Evolutionary conservation across 2,888 invertebrate genomes (phyloP).

Genomic region (Ennomos erosarius): DNA sequence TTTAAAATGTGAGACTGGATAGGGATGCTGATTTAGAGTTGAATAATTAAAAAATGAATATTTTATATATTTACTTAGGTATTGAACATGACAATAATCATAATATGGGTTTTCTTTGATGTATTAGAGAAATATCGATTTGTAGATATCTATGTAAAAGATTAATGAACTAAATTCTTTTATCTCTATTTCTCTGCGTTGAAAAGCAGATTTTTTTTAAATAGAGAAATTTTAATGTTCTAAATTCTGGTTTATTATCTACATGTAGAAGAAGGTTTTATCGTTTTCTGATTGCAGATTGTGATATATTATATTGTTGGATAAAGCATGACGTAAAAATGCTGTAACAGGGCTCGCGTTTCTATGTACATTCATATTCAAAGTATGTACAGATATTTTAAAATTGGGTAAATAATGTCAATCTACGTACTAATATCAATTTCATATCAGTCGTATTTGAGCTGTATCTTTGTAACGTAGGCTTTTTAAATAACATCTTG

Average conservation of each 20-base stretch:
- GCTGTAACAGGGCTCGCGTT: slow-evolving; percentile 47
- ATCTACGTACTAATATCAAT: slow-evolving; percentile 78
- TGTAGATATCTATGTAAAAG: too few species aligned
- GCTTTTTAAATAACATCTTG: slow-evolving; percentile 36
- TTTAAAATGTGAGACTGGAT: slow-evolving; percentile 9
- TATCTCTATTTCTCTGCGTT: too few species aligned
- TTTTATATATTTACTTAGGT: slow-evolving; percentile 1
- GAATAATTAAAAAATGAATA: not conserved
- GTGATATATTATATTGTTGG: slow-evolving; percentile 58
- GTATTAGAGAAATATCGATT: too few species aligned
- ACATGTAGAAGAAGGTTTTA: not conserved
- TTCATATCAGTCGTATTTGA: slow-evolving; percentile 76
- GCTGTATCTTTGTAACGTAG: slow-evolving; percentile 52
- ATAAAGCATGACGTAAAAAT: slow-evolving; percentile 42
- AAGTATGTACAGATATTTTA: slow-evolving; percentile 65
- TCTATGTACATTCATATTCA: too few species aligned
- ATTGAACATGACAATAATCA: slow-evolving; percentile 14
- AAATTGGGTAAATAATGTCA: slow-evolving; percentile 76
- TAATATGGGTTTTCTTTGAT: slow-evolving; percentile 3
- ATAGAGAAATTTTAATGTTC: too few species aligned
- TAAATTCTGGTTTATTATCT: too few species aligned
- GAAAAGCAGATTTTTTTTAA: too few species aligned
- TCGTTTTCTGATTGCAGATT: slow-evolving; percentile 50
- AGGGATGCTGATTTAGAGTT: slow-evolving; percentile 2
- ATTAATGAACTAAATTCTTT: too few species aligned